Evolutionary conservation across 2,888 invertebrate genomes (phyloP), one percentile per base, ranked within the genome.

Genomic region (Carcina quercana): DNA sequence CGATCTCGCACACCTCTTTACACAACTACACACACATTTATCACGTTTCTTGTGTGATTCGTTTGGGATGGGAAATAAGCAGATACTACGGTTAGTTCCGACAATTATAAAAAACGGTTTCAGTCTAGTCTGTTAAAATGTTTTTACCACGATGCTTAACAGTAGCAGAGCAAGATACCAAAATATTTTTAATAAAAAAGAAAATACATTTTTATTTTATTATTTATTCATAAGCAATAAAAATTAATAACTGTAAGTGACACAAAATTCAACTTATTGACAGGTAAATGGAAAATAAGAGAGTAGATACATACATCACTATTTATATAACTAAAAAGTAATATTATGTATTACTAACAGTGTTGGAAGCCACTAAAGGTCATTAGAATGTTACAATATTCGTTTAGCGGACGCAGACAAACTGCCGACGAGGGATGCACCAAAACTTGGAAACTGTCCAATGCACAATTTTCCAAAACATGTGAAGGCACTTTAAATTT

Each of bases 181-280:
- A n/a, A n/a, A n/a, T n/a, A n/a, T n/a, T n/a, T n/a, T n/a, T n/a
- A n/a, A n/a, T n/a, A n/a, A n/a, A n/a, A n/a, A n/a, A n/a, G n/a
- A n/a, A n/a, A n/a, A n/a, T n/a, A 46, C 37, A 38, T 36, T 45
- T 62, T 58, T 28, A 24, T 35, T 62, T 79, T 78, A 67, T 71
- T 67, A 58, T 82, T 82, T 82, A 80, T 79, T 83, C 73, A 73
- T 82, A 83, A 82, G 82, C 83, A 80, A 80, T 83, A 75, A 79
- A 80, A 82, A 79, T 67, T 76, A 80, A 79, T 75, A 57, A 65
- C 45, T 64, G 62, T 67, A 70, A 59, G 65, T 70, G 63, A 76
- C 69, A 76, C 72, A 72, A 66, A 75, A 66, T 67, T 60, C 48
- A 72, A 79, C 67, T 48, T 64, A 73, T 59, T 40, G 51, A 50